A percentile compares a stretch with the other conserved stretches of the same genome.
Conservation (phyloP, 92 coral and sea anemone genomes). For the Galaxea fascicularis region DNA sequence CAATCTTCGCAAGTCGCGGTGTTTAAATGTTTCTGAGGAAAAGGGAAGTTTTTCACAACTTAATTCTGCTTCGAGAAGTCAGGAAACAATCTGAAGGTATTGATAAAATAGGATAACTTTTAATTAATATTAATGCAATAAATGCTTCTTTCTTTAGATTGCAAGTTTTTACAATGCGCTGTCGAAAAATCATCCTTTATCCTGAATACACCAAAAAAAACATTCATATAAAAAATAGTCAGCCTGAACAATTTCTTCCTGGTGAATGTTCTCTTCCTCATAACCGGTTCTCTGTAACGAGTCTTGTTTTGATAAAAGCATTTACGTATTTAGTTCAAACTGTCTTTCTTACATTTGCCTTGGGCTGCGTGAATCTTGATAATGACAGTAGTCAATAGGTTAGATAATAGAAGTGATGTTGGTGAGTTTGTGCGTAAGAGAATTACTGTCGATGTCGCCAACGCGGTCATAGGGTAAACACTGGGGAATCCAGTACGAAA, state of each 20-base stretch:
- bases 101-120: background rate
- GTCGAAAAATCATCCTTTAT: background rate
- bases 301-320: background rate
- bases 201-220: no score
- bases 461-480: background rate
- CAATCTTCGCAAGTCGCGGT: background rate
- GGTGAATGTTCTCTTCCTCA: background rate
- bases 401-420: background rate
- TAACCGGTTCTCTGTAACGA: background rate
- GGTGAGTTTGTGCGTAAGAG: background rate
- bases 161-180: background rate
- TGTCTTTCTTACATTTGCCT: background rate
- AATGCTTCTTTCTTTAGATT: background rate
- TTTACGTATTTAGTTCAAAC: background rate
- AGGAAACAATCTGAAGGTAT: background rate
- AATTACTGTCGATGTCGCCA: background rate
- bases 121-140: background rate
- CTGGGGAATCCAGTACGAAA: background rate
- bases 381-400: background rate
- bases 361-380: background rate
- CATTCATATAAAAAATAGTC: background rate
- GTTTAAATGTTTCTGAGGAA: no score
- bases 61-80: background rate
- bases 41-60: background rate
- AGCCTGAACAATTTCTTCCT: background rate